Percentiles rank a stretch among this genome's conserved stretches.
Evolutionary conservation across 2,113 vertebrate species (phyloP).

Genomic region (Myiozetetes cayanensis): DNA sequence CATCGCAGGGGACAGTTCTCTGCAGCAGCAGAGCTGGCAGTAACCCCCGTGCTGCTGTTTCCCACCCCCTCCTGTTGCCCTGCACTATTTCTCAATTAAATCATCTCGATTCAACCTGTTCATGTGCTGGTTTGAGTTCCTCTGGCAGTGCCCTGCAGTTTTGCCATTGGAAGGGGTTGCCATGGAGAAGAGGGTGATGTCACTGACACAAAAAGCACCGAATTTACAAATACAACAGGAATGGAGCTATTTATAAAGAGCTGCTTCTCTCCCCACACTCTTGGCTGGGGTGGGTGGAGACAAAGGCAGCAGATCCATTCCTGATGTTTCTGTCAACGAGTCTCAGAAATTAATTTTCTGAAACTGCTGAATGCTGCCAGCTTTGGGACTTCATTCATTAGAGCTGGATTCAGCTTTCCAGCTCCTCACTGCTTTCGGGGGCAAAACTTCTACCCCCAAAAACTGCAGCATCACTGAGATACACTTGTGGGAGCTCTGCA

Average conservation of each 20-base stretch:
- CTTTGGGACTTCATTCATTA: conserved; percentile 25
- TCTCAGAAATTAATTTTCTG: conserved; percentile 40
- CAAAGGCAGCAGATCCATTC: conserved; percentile 46
- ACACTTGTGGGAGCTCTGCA: not conserved
- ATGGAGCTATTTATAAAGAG: conserved; percentile 76
- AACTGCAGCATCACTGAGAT: not conserved
- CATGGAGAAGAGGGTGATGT: conserved; percentile 81
- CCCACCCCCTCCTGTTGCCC: not conserved
- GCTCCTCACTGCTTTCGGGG: not conserved
- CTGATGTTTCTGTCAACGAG: conserved; percentile 41
- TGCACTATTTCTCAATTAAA: conserved; percentile 59
- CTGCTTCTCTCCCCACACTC: conserved; percentile 39
- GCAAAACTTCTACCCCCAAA: not conserved
- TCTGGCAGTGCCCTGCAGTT: conserved; percentile 73
- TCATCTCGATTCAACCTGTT: conserved; percentile 57
- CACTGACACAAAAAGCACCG: conserved; percentile 77
- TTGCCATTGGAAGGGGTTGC: conserved; percentile 77
- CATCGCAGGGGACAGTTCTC: not conserved
- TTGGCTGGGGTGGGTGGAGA: conserved; percentile 48
- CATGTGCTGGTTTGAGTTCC: conserved; percentile 43
- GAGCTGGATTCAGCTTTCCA: not conserved
- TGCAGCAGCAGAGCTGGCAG: not conserved
- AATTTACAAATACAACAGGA: conserved; percentile 80
- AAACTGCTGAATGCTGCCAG: conserved; percentile 30
- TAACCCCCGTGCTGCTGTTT: not conserved